These are phyloP conservation scores for Phalacrocorax aristotelis DNA, from an alignment of 2,113 vertebrate genomes.

Conservation along the genomic window DNA sequence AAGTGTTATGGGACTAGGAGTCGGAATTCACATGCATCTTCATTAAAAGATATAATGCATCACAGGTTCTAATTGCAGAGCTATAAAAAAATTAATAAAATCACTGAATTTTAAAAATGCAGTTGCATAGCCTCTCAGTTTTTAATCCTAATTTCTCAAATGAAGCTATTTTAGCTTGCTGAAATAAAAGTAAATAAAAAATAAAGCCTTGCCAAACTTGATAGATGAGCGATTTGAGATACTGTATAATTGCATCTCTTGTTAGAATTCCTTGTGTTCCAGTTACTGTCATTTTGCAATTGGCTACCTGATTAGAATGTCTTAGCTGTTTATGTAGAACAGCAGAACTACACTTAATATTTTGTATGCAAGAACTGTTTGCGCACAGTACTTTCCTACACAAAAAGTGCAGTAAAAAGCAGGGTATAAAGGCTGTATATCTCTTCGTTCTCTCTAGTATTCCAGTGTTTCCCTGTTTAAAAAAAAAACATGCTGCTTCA, in stretches of 20 bases:
- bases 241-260: neutral
- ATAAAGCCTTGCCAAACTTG: neutral
- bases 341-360: neutral
- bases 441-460: neutral
- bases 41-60: neutral
- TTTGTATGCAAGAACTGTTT: neutral
- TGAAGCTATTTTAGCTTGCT: neutral
- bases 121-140: neutral
- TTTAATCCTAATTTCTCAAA: neutral
- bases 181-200: neutral
- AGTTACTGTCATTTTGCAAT: neutral
- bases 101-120: neutral
- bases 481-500: neutral
- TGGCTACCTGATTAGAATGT: neutral
- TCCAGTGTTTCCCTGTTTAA: neutral
- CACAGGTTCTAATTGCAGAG: neutral
- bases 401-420: neutral
- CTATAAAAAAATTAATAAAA: neutral
- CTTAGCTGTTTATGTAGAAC: neutral
- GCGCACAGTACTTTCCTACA: neutral
- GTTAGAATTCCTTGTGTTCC: neutral
- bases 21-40: neutral
- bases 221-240: neutral
- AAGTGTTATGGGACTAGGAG: neutral
- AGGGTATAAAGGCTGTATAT: neutral